phyloP scores from a whole-genome alignment of 2,113 vertebrate genomes.

The Caranx ignobilis region DNA sequence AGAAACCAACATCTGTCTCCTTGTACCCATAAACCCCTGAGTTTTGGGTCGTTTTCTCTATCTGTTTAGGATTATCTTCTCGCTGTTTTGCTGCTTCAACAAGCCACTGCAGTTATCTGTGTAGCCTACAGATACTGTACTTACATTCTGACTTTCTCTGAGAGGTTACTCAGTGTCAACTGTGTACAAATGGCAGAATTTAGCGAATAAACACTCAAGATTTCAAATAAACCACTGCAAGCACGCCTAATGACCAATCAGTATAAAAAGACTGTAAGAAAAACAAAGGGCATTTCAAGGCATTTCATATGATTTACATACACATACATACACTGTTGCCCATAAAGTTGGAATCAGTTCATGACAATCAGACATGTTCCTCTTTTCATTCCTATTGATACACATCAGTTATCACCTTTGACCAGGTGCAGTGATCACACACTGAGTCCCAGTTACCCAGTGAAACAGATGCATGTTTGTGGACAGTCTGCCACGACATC shows the following conservation, averaged over 20 bases:
- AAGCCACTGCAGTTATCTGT: conserved; percentile 5
- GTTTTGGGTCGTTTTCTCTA: conserved; percentile 27
- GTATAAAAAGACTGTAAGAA: not conserved
- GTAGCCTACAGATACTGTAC: conserved; percentile 1
- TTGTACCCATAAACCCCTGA: conserved; percentile 14
- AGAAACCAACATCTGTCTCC: conserved; percentile 47
- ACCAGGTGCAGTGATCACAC: too few relatives aligned
- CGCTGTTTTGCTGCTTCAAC: conserved; percentile 9
- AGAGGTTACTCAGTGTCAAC: not conserved
- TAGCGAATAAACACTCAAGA: not conserved
- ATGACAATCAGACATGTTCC: too few relatives aligned
- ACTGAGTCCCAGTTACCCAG: too few relatives aligned
- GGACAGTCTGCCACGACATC: too few relatives aligned
- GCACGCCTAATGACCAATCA: not conserved
- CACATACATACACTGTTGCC: too few relatives aligned
- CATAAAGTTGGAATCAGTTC: too few relatives aligned
- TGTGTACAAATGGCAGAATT: conserved; percentile 3
- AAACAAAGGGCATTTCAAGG: too few relatives aligned
- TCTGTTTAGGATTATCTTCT: conserved; percentile 46
- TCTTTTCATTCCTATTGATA: too few relatives aligned
- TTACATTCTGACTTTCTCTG: not conserved
- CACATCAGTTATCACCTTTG: too few relatives aligned
- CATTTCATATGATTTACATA: too few relatives aligned
- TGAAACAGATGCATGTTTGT: too few relatives aligned
- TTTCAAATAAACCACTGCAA: not conserved